Evolutionary conservation across 2,888 invertebrate genomes (phyloP).

Genomic region (Caenorhabditis afra): DNA sequence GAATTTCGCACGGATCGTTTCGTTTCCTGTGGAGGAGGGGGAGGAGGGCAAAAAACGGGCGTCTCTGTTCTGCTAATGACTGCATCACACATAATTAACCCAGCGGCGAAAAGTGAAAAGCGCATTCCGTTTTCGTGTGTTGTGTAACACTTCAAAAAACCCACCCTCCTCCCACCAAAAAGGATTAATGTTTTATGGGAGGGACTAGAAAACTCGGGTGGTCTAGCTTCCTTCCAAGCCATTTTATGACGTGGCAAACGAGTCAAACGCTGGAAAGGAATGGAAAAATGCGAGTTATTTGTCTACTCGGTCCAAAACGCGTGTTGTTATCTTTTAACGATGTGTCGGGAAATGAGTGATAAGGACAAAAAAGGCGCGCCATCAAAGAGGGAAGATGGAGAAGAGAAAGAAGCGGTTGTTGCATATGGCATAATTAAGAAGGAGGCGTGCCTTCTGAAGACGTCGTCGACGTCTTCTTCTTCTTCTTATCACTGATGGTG

Average conservation of each 20-base stretch:
- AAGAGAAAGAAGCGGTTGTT: constrained; percentile 25
- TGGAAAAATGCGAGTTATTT: constrained; percentile 6
- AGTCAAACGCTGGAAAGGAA: background rate
- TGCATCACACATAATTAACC: constrained; percentile 37
- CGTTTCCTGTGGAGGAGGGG: too few relatives aligned
- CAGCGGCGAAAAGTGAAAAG: constrained; percentile 12
- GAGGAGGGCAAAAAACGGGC: constrained; percentile 53
- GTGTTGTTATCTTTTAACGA: constrained; percentile 26
- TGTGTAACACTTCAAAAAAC: background rate
- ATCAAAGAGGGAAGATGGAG: background rate
- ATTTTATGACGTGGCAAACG: constrained; percentile 10
- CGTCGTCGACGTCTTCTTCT: constrained; percentile 2
- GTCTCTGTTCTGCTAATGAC: background rate
- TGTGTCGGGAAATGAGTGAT: constrained; percentile 26
- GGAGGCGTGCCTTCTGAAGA: constrained; percentile 8
- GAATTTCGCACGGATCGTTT: too few relatives aligned
- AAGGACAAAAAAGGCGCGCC: constrained; percentile 7
- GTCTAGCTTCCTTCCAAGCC: too few relatives aligned
- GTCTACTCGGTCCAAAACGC: background rate
- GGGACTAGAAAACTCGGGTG: too few relatives aligned
- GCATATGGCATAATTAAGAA: constrained; percentile 46
- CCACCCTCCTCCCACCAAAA: too few relatives aligned
- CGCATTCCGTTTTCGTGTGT: constrained; percentile 12
- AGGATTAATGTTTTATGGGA: too few relatives aligned
- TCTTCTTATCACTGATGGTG: constrained; percentile 38